phyloP scores from a whole-genome alignment of 2,797 vertebrate species.

The Choloepus didactylus region DNA sequence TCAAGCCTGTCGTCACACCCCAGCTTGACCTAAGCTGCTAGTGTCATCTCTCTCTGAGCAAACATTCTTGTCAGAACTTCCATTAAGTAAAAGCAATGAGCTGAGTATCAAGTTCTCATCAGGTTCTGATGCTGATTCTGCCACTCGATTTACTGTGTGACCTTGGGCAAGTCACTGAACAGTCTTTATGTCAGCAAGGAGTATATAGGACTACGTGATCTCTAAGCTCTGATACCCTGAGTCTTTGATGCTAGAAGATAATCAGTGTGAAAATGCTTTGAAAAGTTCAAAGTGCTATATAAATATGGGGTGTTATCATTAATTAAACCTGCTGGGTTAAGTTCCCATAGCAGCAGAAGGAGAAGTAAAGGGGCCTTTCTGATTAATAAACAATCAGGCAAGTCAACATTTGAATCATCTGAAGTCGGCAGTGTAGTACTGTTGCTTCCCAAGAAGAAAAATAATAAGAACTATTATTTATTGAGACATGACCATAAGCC shows the following conservation, averaged over 20 bases:
- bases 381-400: not conserved
- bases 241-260: constrained; percentile 36
- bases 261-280: not conserved
- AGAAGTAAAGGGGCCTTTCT: constrained; percentile 1
- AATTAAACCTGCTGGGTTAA: constrained; percentile 45
- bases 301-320: not conserved
- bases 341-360: constrained; percentile 35
- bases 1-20: not conserved
- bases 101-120: not conserved
- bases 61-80: not conserved
- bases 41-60: not conserved
- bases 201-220: not conserved
- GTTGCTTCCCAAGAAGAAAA: constrained; percentile 43
- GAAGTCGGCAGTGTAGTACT: constrained; percentile 30
- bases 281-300: constrained; percentile 45
- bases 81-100: constrained; percentile 4
- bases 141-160: not conserved
- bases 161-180: constrained; percentile 45
- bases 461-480: constrained; percentile 56
- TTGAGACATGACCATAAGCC: constrained; percentile 21
- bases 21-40: constrained; percentile 31
- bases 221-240: not conserved
- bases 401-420: constrained; percentile 52
- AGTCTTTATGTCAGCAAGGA: not conserved
- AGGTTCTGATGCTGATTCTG: not conserved